Evolutionary conservation across 2,797 vertebrate genomes (phyloP).

Genomic region (Anabacerthia variegaticeps): DNA sequence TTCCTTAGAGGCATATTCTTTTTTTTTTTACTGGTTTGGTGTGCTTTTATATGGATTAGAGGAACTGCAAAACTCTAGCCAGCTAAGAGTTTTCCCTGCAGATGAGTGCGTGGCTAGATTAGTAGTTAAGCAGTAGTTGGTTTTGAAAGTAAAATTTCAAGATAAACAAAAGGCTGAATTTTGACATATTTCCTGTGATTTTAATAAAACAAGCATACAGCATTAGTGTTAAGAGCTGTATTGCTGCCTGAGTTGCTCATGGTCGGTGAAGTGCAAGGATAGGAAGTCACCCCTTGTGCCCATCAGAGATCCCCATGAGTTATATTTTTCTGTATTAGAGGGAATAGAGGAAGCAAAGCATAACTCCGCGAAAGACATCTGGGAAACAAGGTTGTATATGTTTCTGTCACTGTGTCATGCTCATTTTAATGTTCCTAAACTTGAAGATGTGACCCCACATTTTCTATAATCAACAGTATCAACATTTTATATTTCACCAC

Average conservation of each 20-base stretch:
- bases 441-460: neutral
- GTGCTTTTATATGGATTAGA: neutral
- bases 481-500: neutral
- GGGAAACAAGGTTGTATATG: neutral
- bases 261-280: neutral
- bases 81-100: neutral
- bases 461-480: neutral
- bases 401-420: neutral
- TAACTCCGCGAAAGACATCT: neutral
- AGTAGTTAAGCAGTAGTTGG: neutral
- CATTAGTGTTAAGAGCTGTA: neutral
- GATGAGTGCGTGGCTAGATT: neutral
- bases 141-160: neutral
- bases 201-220: neutral
- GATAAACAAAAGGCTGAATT: neutral
- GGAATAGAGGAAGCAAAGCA: neutral
- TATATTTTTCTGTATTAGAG: neutral
- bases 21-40: neutral
- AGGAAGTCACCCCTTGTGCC: neutral
- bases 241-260: neutral
- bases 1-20: neutral
- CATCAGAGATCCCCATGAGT: neutral
- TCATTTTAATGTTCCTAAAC: neutral
- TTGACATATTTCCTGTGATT: neutral
- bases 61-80: neutral